Evolutionary conservation across 1,140 invertebrate species (phyloP).

Genomic region (Euwallacea similis): DNA sequence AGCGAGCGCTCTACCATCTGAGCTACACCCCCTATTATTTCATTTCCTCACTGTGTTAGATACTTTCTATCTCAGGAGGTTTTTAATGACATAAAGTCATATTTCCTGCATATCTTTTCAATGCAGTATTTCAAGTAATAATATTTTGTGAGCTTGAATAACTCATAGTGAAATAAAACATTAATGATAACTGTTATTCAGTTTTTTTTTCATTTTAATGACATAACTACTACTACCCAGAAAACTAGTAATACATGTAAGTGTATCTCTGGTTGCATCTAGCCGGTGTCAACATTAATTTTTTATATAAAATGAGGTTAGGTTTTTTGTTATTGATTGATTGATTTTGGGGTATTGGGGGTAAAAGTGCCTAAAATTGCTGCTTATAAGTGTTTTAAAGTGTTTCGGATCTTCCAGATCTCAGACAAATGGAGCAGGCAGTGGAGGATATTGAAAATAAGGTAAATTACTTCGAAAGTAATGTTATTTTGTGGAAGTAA

Average conservation of each 20-base stretch:
- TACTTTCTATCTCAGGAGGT: background rate
- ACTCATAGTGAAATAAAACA: too few relatives aligned
- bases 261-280: background rate
- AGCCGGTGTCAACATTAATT: background rate
- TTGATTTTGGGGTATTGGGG: background rate
- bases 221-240: background rate
- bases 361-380: conserved; percentile 4
- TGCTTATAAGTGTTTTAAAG: conserved; percentile 10
- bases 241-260: background rate
- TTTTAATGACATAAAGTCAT: too few relatives aligned
- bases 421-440: conserved; percentile 43
- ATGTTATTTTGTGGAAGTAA: too few relatives aligned
- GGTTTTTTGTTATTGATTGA: conserved; percentile 5
- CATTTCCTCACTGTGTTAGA: background rate
- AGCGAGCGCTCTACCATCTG: conserved; percentile 52
- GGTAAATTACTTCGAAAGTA: conserved; percentile 23
- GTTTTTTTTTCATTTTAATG: too few relatives aligned
- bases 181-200: too few relatives aligned
- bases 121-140: too few relatives aligned
- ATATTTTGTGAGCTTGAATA: too few relatives aligned
- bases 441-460: conserved; percentile 49
- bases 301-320: conserved; percentile 5
- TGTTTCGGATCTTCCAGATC: conserved; percentile 8
- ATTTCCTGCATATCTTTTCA: too few relatives aligned
- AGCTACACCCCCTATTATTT: conserved; percentile 45